phyloP scores from a whole-genome alignment of 2,797 vertebrate species.

The Prunella strophiata region DNA sequence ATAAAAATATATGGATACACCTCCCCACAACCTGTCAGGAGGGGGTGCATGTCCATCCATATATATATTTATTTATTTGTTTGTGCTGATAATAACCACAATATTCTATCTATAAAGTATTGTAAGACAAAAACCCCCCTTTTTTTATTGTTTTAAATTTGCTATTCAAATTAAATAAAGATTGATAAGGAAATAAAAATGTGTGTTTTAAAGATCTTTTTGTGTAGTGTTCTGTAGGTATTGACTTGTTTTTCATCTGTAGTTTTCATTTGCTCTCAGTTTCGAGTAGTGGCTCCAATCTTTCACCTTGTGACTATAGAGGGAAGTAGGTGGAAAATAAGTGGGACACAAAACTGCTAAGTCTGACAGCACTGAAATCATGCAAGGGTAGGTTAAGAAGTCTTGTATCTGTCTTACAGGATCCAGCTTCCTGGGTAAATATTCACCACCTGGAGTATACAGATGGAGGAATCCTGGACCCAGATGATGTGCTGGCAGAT shows the following conservation, averaged over 20 bases:
- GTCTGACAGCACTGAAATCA: background rate
- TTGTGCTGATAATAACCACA: background rate
- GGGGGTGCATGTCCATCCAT: background rate
- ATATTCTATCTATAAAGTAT: background rate
- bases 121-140: background rate
- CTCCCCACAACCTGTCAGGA: background rate
- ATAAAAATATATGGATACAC: accelerated
- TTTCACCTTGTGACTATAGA: accelerated
- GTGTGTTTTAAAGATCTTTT: background rate
- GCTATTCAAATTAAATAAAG: background rate
- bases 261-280: background rate
- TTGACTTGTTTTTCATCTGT: background rate
- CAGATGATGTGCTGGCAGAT: slow-evolving; percentile 93
- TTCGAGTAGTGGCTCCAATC: background rate
- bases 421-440: slow-evolving; percentile 89
- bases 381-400: background rate
- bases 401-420: slow-evolving; percentile 73
- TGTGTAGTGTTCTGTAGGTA: background rate
- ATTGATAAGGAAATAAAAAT: background rate
- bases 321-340: background rate
- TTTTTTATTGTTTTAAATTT: background rate
- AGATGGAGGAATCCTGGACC: slow-evolving; percentile 95
- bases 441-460: slow-evolving; percentile 96
- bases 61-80: background rate
- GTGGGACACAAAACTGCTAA: background rate